A percentile compares a stretch with the other conserved stretches of the same genome.
phyloP scores from a whole-genome alignment of 2,888 invertebrate genomes.

The Ditula angustiorana region DNA sequence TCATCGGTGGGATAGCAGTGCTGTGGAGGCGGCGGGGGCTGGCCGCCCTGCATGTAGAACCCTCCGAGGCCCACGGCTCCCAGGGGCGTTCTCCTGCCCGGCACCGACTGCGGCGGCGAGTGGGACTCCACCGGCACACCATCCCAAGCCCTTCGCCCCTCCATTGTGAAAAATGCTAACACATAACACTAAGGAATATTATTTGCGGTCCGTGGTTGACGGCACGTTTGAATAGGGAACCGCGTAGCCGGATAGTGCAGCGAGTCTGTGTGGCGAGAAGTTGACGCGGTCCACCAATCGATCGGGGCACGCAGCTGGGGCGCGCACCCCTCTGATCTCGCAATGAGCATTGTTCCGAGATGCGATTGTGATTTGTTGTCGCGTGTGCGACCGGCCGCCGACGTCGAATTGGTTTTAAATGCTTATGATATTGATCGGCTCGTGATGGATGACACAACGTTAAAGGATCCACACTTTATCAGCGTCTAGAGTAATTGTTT shows the following conservation, averaged over 20 bases:
- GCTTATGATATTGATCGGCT: conserved; percentile 42
- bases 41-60: conserved; percentile 92
- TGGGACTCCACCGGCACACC: conserved; percentile 79
- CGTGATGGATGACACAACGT: conserved; percentile 25
- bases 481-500: background rate
- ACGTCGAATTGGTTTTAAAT: conserved; percentile 53
- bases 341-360: conserved; percentile 72
- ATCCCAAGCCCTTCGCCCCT: conserved; percentile 81
- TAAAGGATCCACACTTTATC: conserved; percentile 8
- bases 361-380: conserved; percentile 75
- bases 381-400: conserved; percentile 60
- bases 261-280: conserved; percentile 56
- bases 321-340: conserved; percentile 83
- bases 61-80: conserved; percentile 94
- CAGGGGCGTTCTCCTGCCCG: conserved; percentile 91
- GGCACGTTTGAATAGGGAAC: conserved; percentile 62
- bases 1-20: conserved; percentile 89
- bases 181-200: conserved; percentile 61
- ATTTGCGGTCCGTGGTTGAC: conserved; percentile 46
- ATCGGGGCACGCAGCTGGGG: conserved; percentile 83
- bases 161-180: conserved; percentile 69
- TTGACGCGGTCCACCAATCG: conserved; percentile 78
- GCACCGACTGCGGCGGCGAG: conserved; percentile 86
- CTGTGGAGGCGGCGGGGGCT: conserved; percentile 81
- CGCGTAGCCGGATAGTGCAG: conserved; percentile 73